Percentiles rank a stretch among this genome's conserved stretches.
Conservation (phyloP, 2,888 invertebrate genomes). For the Phymatocera aterrima region DNA sequence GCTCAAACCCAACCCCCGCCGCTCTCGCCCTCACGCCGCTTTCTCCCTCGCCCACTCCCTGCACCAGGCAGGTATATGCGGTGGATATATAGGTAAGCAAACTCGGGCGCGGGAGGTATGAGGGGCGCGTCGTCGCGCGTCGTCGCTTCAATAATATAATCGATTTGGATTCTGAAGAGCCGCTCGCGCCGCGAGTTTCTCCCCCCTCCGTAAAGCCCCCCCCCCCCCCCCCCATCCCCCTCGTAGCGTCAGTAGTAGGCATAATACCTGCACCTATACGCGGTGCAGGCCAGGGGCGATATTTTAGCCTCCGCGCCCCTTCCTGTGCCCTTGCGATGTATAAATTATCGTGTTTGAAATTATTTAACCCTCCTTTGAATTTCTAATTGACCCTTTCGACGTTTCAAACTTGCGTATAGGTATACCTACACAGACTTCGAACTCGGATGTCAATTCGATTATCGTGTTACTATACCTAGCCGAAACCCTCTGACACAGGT, state of each 20-base stretch:
- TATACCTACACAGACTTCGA: too few relatives aligned
- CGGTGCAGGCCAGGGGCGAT: neutral
- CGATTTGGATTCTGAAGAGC: slow-evolving; percentile 23
- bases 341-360: slow-evolving; percentile 27
- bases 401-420: too few relatives aligned
- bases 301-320: neutral
- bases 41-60: too few relatives aligned
- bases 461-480: too few relatives aligned
- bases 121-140: neutral
- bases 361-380: slow-evolving; percentile 21
- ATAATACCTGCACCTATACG: neutral
- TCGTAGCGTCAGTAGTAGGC: too few relatives aligned
- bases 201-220: too few relatives aligned
- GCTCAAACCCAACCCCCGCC: neutral
- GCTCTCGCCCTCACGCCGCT: neutral
- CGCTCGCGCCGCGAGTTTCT: neutral
- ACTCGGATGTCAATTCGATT: slow-evolving; percentile 2
- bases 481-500: too few relatives aligned
- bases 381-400: slow-evolving; percentile 29
- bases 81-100: too few relatives aligned
- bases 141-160: slow-evolving; percentile 35
- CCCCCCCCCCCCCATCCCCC: neutral
- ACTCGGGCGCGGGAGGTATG: neutral
- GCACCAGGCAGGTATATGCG: too few relatives aligned
- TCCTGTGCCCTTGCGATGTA: too few relatives aligned